Evolutionary conservation across 2,888 invertebrate genomes (phyloP).

Genomic region (Dexiosoma caninum): DNA sequence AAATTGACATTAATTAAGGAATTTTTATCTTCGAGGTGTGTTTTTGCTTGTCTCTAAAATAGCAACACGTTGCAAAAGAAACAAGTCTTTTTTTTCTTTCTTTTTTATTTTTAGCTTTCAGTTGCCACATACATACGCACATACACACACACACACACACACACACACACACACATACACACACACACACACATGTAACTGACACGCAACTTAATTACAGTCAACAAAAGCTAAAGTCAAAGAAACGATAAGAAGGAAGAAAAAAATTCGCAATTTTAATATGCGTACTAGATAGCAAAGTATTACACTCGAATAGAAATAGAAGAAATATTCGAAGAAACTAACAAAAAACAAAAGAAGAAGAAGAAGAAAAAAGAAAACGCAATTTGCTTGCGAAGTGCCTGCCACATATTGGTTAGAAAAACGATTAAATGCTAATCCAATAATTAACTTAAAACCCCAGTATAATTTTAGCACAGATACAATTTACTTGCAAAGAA

Average conservation of each 20-base stretch:
- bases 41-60: slow-evolving; percentile 44
- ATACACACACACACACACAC: too few relatives aligned
- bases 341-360: too few relatives aligned
- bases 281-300: slow-evolving; percentile 44
- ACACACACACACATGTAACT: slow-evolving; percentile 9
- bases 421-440: slow-evolving; percentile 59
- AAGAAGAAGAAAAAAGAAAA: too few relatives aligned
- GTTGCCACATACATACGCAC: slow-evolving; percentile 38
- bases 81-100: background rate
- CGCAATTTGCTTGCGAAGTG: background rate
- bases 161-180: too few relatives aligned
- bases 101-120: background rate
- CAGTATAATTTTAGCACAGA: slow-evolving; percentile 27
- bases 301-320: slow-evolving; percentile 28
- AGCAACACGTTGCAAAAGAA: slow-evolving; percentile 50
- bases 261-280: slow-evolving; percentile 30
- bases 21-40: slow-evolving; percentile 58
- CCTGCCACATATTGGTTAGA: slow-evolving; percentile 33
- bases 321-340: background rate
- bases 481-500: slow-evolving; percentile 3
- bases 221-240: slow-evolving; percentile 9
- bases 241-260: background rate
- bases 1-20: slow-evolving; percentile 56
- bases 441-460: slow-evolving; percentile 56
- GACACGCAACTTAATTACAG: slow-evolving; percentile 55